Percentiles rank a stretch among this genome's conserved stretches.
phyloP scores from a whole-genome alignment of 2,888 invertebrate genomes.

The Ernsta delagoae region DNA sequence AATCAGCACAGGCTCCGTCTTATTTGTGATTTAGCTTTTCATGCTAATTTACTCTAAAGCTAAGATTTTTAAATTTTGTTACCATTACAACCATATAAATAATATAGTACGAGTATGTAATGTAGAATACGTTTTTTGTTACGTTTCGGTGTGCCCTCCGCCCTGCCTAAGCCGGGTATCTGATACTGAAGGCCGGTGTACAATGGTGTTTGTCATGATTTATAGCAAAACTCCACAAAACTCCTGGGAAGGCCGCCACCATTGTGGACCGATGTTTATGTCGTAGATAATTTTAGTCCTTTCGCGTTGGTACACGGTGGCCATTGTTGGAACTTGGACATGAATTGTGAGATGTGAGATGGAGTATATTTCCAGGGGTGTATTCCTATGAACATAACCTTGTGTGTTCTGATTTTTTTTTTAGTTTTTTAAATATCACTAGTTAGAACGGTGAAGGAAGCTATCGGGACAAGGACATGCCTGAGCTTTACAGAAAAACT shows the following conservation, averaged over 20 bases:
- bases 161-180: constrained; percentile 55
- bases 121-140: too few relatives aligned
- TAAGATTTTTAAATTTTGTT: too few relatives aligned
- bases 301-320: constrained; percentile 15
- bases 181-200: constrained; percentile 31
- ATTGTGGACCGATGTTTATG: constrained; percentile 49
- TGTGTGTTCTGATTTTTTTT: too few relatives aligned
- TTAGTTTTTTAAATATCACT: too few relatives aligned
- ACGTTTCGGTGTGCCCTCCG: constrained; percentile 49
- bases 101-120: too few relatives aligned
- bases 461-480: too few relatives aligned
- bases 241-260: constrained; percentile 47
- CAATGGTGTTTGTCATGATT: constrained; percentile 59
- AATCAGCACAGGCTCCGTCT: too few relatives aligned
- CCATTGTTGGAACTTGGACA: constrained; percentile 35
- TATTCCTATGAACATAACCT: not conserved
- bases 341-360: not conserved
- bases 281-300: constrained; percentile 44
- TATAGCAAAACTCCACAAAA: constrained; percentile 59
- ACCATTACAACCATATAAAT: too few relatives aligned
- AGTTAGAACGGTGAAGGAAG: too few relatives aligned
- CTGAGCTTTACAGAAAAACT: too few relatives aligned
- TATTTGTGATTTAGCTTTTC: too few relatives aligned
- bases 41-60: too few relatives aligned
- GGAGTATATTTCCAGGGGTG: not conserved